A percentile compares a stretch with the other conserved stretches of the same genome.
phyloP scores from a whole-genome alignment of 2,797 vertebrate genomes.

The Alectoris magna region DNA sequence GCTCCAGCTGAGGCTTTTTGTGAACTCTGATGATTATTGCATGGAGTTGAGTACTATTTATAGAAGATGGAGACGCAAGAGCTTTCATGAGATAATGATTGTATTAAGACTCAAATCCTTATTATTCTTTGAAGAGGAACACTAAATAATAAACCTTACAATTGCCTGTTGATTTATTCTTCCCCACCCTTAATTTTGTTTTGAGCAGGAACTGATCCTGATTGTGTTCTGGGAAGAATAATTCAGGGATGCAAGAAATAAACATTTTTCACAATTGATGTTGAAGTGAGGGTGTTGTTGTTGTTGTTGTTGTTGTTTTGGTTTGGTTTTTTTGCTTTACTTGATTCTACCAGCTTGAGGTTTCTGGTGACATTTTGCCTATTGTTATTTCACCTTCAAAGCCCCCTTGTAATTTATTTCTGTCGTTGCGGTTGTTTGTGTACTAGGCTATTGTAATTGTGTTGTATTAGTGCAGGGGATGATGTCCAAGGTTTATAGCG shows the following conservation, averaged over 20 bases:
- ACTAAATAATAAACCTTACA: neutral
- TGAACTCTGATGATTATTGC: neutral
- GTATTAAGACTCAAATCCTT: neutral
- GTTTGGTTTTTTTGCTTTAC: neutral
- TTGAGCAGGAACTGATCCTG: neutral
- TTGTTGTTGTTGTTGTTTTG: too few species aligned
- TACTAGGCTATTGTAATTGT: neutral
- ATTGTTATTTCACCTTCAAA: constrained; percentile 12
- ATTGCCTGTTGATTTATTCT: constrained; percentile 1
- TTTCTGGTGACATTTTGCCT: constrained; percentile 4
- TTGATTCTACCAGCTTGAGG: neutral
- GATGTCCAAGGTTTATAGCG: neutral
- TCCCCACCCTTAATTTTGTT: neutral
- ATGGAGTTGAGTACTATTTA: neutral
- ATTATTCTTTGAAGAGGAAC: neutral
- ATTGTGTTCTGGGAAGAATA: neutral
- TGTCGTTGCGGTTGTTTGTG: neutral
- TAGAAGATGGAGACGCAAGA: neutral
- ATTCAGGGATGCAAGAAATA: neutral
- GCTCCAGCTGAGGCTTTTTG: constrained; percentile 25
- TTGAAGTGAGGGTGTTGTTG: neutral
- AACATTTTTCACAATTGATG: neutral
- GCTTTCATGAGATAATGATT: constrained; percentile 3
- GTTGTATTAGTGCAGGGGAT: neutral
- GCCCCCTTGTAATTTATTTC: neutral